Evolutionary conservation across 2,113 vertebrate species (phyloP).

Genomic region (Forbesichthys papilliferus): DNA sequence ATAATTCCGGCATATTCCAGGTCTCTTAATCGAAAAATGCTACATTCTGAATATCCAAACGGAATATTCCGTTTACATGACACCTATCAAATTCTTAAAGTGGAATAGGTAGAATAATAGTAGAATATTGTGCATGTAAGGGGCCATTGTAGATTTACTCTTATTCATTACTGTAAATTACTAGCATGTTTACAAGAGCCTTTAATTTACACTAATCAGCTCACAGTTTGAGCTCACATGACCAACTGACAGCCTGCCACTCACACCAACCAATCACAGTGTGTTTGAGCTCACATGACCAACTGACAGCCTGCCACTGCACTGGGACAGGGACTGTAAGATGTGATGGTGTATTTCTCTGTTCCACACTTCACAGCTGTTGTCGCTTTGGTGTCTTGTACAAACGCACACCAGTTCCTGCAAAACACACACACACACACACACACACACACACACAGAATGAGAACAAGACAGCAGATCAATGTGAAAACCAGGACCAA

Average conservation of each 20-base stretch:
- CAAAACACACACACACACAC: constrained; percentile 2
- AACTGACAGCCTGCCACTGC: background rate
- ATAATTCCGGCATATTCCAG: no score
- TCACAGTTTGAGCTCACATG: background rate
- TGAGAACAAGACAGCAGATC: background rate
- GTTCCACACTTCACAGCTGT: background rate
- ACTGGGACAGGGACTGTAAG: background rate
- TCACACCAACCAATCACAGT: background rate
- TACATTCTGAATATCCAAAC: no score
- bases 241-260: background rate
- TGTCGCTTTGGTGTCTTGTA: background rate
- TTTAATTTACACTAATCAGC: no score
- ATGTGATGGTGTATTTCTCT: constrained; percentile 1
- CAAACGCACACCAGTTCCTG: constrained; percentile 5
- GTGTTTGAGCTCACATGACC: background rate
- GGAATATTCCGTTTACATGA: no score
- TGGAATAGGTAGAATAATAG: no score
- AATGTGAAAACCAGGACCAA: no score
- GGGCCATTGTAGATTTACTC: background rate
- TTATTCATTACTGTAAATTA: no score
- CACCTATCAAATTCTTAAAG: no score
- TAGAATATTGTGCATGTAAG: background rate
- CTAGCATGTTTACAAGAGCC: background rate
- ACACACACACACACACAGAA: background rate
- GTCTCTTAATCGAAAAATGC: no score